Percentiles rank a stretch among this genome's conserved stretches.
These are phyloP conservation scores for Leptinotarsa rubiginosa DNA, from an alignment of 2,888 invertebrate species.

Conservation along the genomic window DNA sequence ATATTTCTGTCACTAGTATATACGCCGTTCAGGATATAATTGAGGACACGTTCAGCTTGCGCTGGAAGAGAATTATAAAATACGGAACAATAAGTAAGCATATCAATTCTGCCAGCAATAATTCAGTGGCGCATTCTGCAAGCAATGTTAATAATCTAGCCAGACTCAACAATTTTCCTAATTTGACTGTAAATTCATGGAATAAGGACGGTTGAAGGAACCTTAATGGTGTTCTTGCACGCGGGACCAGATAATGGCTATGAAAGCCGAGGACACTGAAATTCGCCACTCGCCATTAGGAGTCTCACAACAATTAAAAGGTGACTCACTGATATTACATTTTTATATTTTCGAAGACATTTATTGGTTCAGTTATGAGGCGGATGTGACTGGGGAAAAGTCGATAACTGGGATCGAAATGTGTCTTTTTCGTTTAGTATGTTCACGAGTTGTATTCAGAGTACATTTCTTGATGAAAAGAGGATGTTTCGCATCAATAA, in stretches of 20 bases:
- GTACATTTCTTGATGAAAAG: too few species aligned
- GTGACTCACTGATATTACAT: conserved; percentile 21
- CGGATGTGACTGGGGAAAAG: not conserved
- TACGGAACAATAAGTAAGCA: conserved; percentile 23
- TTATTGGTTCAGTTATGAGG: not conserved
- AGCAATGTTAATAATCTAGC: conserved; percentile 56
- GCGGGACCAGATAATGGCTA: conserved; percentile 46
- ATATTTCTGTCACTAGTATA: not conserved
- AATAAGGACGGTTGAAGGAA: conserved; percentile 58
- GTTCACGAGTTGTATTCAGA: too few species aligned
- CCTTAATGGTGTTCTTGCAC: conserved; percentile 59
- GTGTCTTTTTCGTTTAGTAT: too few species aligned
- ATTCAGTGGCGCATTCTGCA: conserved; percentile 37
- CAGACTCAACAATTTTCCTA: conserved; percentile 59
- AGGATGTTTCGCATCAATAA: too few species aligned
- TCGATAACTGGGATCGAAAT: not conserved
- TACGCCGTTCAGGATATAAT: not conserved
- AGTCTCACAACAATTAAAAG: conserved; percentile 17
- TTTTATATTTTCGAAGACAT: conserved; percentile 9
- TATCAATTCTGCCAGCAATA: conserved; percentile 26
- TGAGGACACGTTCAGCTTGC: not conserved
- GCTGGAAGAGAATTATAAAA: conserved; percentile 4
- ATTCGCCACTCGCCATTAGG: conserved; percentile 29
- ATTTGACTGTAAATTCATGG: conserved; percentile 58
- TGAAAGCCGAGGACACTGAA: conserved; percentile 32